Evolutionary conservation across 2,113 vertebrate species (phyloP).

Genomic region (Loxodonta africana): DNA sequence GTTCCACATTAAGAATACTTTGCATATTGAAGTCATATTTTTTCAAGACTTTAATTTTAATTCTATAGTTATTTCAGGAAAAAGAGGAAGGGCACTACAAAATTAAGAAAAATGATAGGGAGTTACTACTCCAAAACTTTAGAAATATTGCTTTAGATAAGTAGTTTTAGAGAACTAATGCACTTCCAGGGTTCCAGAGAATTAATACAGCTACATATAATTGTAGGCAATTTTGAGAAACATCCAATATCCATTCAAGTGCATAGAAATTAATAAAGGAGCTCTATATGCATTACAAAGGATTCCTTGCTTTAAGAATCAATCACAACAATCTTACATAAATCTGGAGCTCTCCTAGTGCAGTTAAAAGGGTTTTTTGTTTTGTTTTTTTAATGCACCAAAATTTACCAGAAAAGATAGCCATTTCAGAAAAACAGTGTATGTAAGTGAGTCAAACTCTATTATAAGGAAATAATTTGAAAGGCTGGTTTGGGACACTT

Average conservation of each 20-base stretch:
- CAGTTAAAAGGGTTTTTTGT: background rate
- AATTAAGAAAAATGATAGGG: conserved; percentile 37
- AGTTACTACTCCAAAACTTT: background rate
- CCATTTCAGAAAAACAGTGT: background rate
- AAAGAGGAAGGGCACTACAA: background rate
- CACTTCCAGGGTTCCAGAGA: background rate
- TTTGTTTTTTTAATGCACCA: conserved; percentile 1
- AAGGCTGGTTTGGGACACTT: background rate
- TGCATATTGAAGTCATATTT: background rate
- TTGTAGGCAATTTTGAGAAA: conserved; percentile 10
- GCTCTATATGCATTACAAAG: conserved; percentile 27
- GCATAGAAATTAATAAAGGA: background rate
- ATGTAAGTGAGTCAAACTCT: background rate
- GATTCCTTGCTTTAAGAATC: background rate
- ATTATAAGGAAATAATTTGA: background rate
- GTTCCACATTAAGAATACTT: background rate
- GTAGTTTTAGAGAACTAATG: background rate
- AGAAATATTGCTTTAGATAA: conserved; percentile 36
- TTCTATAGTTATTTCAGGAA: conserved; percentile 12
- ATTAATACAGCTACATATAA: background rate
- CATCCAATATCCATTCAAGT: background rate
- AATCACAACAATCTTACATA: background rate
- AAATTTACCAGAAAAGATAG: conserved; percentile 35
- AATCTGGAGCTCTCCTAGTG: background rate
- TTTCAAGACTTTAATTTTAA: conserved; percentile 43